Base-by-base conservation (phyloP, 1,140 invertebrate genomes). In the Aphelenchoides fujianensis region DNA sequence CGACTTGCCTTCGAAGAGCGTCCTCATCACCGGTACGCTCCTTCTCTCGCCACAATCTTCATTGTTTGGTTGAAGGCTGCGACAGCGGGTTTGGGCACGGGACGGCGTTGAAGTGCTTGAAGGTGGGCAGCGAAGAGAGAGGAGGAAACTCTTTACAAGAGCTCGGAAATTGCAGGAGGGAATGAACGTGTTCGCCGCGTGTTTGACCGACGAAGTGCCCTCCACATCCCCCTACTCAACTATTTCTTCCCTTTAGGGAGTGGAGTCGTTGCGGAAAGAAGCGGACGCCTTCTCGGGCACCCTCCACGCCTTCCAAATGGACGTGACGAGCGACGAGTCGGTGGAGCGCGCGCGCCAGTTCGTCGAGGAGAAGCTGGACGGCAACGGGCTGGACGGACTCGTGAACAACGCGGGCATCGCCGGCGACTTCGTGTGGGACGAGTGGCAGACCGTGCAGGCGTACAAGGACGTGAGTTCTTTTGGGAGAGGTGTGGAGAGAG, bases 141-240 rank as follows among this genome's bases (percentile, higher is more conserved):
- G n/a, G n/a, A n/a, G n/a, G n/a, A n/a, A n/a, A n/a, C n/a, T n/a
- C n/a, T n/a, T n/a, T n/a, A n/a, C n/a, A n/a, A n/a, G n/a, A n/a
- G n/a, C n/a, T n/a, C n/a, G n/a, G n/a, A n/a, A n/a, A n/a, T n/a
- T n/a, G n/a, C n/a, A n/a, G 28, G 7, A 70, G 5, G 68, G 68
- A 70, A 70, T 70, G 68, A 72, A 28, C 1, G 68, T 70, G n/a
- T 70, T 70, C 41, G 68, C 68, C 37, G 68, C 1, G 9, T 70
- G 68, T 28, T 34, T 72, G 27, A 69, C 64, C 16, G 66, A 34
- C 9, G 68, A 70, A 28, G 64, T 70, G 12, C n/a, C 16, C 16
- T 66, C n/a, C 27, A 61, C 28, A 48, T 19, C 3, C n/a, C 28
- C 2, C 57, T n/a, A 1, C 1, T 61, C 57, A 61, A 61, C n/a